Evolutionary conservation across 1,140 invertebrate genomes (phyloP).

Genomic region (Drosophila seguyi): DNA sequence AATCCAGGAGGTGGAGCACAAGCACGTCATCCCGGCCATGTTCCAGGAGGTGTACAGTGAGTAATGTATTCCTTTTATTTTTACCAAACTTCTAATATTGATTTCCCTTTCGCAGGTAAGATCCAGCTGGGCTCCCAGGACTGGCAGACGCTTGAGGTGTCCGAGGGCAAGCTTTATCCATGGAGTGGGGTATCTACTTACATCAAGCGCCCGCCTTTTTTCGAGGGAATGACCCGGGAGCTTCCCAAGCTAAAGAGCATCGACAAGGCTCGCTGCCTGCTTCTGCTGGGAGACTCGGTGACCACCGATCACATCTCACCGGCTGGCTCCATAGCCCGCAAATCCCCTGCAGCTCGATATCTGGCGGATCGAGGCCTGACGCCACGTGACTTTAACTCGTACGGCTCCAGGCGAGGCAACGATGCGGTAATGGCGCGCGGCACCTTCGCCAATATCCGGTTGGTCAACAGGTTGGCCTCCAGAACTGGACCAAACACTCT

Average conservation of each 20-base stretch:
- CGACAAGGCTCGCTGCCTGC: slow-evolving; percentile 90
- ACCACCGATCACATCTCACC: slow-evolving; percentile 99
- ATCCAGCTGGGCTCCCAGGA: slow-evolving; percentile 94
- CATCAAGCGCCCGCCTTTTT: slow-evolving; percentile 98
- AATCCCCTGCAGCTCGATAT: slow-evolving; percentile 96
- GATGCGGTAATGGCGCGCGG: slow-evolving; percentile 95
- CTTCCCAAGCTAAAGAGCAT: slow-evolving; percentile 87
- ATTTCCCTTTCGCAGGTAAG: slow-evolving; percentile 86
- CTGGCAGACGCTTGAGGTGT: slow-evolving; percentile 94
- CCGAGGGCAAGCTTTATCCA: slow-evolving; percentile 94
- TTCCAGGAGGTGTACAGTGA: slow-evolving; percentile 93
- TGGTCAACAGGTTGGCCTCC: slow-evolving; percentile 26
- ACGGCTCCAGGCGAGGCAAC: slow-evolving; percentile 97
- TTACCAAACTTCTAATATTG: not conserved
- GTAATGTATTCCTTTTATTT: not conserved
- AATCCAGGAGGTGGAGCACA: slow-evolving; percentile 95
- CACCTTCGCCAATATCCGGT: slow-evolving; percentile 53
- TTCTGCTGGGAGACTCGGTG: slow-evolving; percentile 97
- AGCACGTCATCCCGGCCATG: slow-evolving; percentile 97
- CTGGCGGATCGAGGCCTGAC: slow-evolving; percentile 92
- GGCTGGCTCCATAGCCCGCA: slow-evolving; percentile 97
- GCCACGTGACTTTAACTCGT: slow-evolving; percentile 98
- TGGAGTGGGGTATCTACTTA: slow-evolving; percentile 97
- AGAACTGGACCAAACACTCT: slow-evolving; percentile 20
- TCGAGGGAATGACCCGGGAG: slow-evolving; percentile 92